Conservation (phyloP, 2,797 vertebrate species). For the Microchirus variegatus region DNA sequence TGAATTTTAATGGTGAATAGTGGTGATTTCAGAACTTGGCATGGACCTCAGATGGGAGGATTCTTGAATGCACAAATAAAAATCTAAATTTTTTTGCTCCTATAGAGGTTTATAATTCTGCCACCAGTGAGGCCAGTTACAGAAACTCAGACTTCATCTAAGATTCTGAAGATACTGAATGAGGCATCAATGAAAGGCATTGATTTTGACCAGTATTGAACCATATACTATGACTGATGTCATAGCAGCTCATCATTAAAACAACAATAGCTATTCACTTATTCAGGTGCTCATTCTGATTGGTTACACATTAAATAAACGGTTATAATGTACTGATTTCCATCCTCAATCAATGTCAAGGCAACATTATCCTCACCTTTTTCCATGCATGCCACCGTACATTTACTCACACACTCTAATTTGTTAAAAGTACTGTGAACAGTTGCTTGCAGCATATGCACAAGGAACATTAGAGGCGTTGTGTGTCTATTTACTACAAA, state of each 20-base stretch:
- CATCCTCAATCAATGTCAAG: neutral
- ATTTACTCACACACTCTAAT: no score
- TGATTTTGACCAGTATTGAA: no score
- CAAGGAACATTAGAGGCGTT: neutral
- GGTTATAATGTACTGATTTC: conserved; percentile 1
- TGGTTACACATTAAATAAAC: no score
- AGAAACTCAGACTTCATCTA: no score
- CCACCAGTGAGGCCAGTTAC: neutral
- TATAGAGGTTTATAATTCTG: conserved; percentile 28
- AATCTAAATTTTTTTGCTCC: neutral
- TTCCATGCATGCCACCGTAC: neutral
- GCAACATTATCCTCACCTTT: neutral
- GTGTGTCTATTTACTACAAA: neutral
- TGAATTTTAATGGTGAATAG: neutral
- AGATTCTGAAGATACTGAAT: no score
- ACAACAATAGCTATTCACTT: no score
- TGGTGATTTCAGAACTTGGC: conserved; percentile 14
- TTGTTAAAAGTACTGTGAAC: neutral
- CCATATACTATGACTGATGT: no score
- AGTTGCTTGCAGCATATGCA: neutral
- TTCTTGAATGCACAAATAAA: no score
- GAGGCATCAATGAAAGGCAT: neutral
- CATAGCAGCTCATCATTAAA: no score
- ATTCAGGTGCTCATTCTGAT: no score
- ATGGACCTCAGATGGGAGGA: conserved; percentile 2